Conservation (phyloP, 2,888 invertebrate genomes). For the Thyatira batis region DNA sequence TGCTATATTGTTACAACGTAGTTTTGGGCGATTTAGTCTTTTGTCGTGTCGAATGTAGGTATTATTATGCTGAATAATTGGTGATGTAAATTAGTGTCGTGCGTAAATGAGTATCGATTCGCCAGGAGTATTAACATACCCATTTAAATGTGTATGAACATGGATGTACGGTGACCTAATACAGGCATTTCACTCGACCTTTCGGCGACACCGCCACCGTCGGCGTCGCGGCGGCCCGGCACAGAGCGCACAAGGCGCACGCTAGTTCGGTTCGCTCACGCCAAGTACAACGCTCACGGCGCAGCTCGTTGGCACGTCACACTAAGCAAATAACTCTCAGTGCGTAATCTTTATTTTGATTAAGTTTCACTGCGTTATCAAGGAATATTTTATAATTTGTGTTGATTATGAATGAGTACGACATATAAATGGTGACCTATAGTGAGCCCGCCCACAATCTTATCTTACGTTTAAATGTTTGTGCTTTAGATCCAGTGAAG, state of each 20-base stretch:
- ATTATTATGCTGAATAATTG: conserved; percentile 58
- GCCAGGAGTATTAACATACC: conserved; percentile 70
- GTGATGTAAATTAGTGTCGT: conserved; percentile 59
- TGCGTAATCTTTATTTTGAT: conserved; percentile 72
- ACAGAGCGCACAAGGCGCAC: conserved; percentile 42
- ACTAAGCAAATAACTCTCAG: conserved; percentile 38
- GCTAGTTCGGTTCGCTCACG: conserved; percentile 26
- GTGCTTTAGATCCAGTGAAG: conserved; percentile 72
- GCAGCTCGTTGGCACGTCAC: conserved; percentile 35
- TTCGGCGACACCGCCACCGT: conserved; percentile 17
- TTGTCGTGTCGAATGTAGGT: conserved; percentile 16
- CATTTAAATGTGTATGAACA: conserved; percentile 67
- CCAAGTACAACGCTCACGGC: conserved; percentile 20
- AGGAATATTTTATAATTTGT: conserved; percentile 68
- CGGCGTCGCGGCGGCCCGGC: conserved; percentile 26
- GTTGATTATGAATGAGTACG: conserved; percentile 70
- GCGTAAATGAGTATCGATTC: conserved; percentile 64
- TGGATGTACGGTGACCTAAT: conserved; percentile 59
- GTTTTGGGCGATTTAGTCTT: conserved; percentile 11
- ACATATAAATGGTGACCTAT: conserved; percentile 41
- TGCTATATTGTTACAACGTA: neutral
- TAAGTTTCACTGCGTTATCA: conserved; percentile 57
- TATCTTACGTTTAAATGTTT: conserved; percentile 79
- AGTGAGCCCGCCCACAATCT: conserved; percentile 49
- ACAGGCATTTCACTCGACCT: conserved; percentile 62